Percentiles rank a stretch among this genome's conserved stretches.
phyloP scores from a whole-genome alignment of 2,797 vertebrate species.

The Poecilia picta region DNA sequence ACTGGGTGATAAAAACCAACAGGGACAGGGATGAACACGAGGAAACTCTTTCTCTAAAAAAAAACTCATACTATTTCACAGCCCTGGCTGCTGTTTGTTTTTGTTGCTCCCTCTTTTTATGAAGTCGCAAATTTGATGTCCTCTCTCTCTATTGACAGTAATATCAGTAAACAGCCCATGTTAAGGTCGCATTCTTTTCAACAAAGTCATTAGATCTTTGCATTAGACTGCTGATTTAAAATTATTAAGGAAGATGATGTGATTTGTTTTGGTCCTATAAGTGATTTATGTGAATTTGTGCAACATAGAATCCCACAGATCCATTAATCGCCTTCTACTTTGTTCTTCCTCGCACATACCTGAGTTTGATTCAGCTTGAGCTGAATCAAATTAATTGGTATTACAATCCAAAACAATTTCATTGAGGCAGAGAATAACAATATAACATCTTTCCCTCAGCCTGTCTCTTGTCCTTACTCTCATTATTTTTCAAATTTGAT shows the following conservation, averaged over 20 bases:
- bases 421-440: slow-evolving; percentile 6
- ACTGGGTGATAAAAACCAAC: slow-evolving; percentile 2
- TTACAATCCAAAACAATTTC: slow-evolving; percentile 32
- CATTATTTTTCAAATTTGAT: slow-evolving; percentile 34
- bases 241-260: slow-evolving; percentile 18
- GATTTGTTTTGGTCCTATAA: slow-evolving; percentile 34
- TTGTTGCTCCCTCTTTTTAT: neutral
- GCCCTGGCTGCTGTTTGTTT: slow-evolving; percentile 2
- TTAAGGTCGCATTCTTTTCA: slow-evolving; percentile 5
- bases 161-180: neutral
- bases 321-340: slow-evolving; percentile 24
- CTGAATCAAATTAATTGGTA: slow-evolving; percentile 37
- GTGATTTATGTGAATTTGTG: slow-evolving; percentile 14
- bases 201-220: slow-evolving; percentile 12
- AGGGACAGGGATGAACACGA: neutral
- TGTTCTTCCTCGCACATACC: neutral
- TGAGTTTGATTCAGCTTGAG: slow-evolving; percentile 21
- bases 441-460: slow-evolving; percentile 12
- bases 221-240: slow-evolving; percentile 10
- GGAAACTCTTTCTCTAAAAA: neutral
- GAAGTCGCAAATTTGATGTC: neutral
- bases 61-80: neutral
- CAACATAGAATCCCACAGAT: slow-evolving; percentile 2
- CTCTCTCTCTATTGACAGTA: neutral
- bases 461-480: slow-evolving; percentile 6